Percentiles rank a stretch among this genome's conserved stretches.
These are phyloP conservation scores for Nettapus auritus DNA, from an alignment of 2,113 vertebrate species.

Conservation along the genomic window DNA sequence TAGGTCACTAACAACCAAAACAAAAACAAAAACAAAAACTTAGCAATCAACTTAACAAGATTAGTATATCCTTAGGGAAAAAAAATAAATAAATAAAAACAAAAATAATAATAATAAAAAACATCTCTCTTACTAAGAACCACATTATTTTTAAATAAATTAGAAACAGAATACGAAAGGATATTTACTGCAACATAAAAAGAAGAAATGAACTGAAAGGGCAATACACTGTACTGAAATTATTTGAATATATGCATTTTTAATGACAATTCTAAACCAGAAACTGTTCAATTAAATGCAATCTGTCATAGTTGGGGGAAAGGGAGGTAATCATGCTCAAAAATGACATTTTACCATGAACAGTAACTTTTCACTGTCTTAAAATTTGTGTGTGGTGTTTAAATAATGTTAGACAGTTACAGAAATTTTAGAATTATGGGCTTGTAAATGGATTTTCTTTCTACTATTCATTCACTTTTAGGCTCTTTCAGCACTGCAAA, in stretches of 20 bases:
- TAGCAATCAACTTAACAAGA: not conserved
- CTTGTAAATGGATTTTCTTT: constrained; percentile 47
- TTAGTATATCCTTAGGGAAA: not conserved
- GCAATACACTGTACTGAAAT: constrained; percentile 2
- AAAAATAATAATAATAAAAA: too few relatives aligned
- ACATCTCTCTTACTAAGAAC: constrained; percentile 1
- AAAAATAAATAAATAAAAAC: too few relatives aligned
- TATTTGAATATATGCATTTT: constrained; percentile 70
- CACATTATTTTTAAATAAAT: constrained; percentile 59
- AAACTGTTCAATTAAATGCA: constrained; percentile 76
- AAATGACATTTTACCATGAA: constrained; percentile 42
- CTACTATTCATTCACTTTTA: not conserved
- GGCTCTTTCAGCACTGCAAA: not conserved
- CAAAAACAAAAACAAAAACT: not conserved
- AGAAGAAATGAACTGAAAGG: constrained; percentile 37
- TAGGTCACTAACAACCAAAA: not conserved
- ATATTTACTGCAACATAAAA: constrained; percentile 62
- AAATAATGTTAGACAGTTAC: constrained; percentile 22
- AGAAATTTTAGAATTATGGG: constrained; percentile 25
- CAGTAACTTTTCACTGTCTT: constrained; percentile 41
- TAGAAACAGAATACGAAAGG: constrained; percentile 44
- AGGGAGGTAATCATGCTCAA: not conserved
- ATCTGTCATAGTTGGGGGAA: constrained; percentile 65
- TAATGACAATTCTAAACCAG: constrained; percentile 65
- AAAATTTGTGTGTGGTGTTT: constrained; percentile 14